A percentile compares a stretch with the other conserved stretches of the same genome.
phyloP scores from a whole-genome alignment of 2,888 invertebrate species.

The Ormyrus thymus region DNA sequence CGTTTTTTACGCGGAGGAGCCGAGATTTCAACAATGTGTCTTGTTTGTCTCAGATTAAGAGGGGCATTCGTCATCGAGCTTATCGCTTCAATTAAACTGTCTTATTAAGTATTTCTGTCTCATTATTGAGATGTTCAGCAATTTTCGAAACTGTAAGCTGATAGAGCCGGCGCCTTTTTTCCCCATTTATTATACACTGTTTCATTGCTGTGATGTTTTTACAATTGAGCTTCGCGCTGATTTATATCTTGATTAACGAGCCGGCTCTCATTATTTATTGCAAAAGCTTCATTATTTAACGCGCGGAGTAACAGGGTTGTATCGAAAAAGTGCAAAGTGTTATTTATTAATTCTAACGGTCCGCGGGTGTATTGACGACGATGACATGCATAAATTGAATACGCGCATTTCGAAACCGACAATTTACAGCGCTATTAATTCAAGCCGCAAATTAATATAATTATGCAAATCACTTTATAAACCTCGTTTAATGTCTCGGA shows the following conservation, averaged over 20 bases:
- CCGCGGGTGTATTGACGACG: constrained; percentile 33
- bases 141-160: too few species aligned
- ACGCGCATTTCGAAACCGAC: constrained; percentile 38
- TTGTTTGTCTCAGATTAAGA: too few species aligned
- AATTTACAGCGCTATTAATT: constrained; percentile 51
- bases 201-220: too few species aligned
- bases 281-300: constrained; percentile 12
- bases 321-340: neutral
- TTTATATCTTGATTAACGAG: constrained; percentile 10
- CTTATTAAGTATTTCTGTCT: too few species aligned
- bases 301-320: neutral
- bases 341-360: constrained; percentile 49
- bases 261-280: constrained; percentile 1
- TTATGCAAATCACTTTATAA: constrained; percentile 51
- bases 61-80: too few species aligned
- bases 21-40: too few species aligned
- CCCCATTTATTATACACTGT: too few species aligned
- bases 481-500: constrained; percentile 37
- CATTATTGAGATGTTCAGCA: too few species aligned
- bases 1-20: neutral
- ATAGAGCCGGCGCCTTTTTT: too few species aligned
- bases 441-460: constrained; percentile 54
- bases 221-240: neutral
- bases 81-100: too few species aligned
- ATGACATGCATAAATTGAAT: constrained; percentile 39